Percentiles rank a stretch among this genome's conserved stretches.
These are phyloP conservation scores for Aphelenchoides besseyi DNA, from an alignment of 1,140 invertebrate species.

Conservation along the genomic window DNA sequence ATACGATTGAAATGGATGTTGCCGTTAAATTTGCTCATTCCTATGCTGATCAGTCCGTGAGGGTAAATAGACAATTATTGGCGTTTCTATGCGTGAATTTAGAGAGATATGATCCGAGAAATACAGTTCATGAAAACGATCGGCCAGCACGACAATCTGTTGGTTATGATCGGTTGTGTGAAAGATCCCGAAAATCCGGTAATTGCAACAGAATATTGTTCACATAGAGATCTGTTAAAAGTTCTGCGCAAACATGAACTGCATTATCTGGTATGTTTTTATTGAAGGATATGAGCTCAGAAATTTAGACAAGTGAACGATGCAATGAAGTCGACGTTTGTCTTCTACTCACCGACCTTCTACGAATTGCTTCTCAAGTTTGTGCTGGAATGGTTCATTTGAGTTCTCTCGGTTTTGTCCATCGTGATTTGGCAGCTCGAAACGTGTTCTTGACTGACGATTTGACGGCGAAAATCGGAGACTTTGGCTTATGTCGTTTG, in stretches of 20 bases:
- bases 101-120: conserved; percentile 13
- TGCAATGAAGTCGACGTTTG: conserved; percentile 11
- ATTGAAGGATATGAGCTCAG: no score
- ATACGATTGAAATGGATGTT: neutral
- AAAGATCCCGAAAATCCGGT: conserved; percentile 19
- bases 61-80: no score
- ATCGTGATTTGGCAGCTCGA: conserved; percentile 89
- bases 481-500: conserved; percentile 91
- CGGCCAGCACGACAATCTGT: conserved; percentile 3
- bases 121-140: conserved; percentile 15
- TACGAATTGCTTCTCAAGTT: conserved; percentile 76
- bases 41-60: neutral
- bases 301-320: neutral
- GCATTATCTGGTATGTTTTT: conserved; percentile 10
- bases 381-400: conserved; percentile 82
- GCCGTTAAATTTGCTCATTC: conserved; percentile 14
- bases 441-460: conserved; percentile 91
- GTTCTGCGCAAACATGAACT: conserved; percentile 12
- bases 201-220: conserved; percentile 15
- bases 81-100: neutral
- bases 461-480: conserved; percentile 82
- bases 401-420: conserved; percentile 70
- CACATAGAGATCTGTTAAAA: conserved; percentile 14
- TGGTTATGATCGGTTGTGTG: conserved; percentile 12
- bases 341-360: conserved; percentile 1